phyloP scores from a whole-genome alignment of 2,888 invertebrate species.

The Parnassius apollo region DNA sequence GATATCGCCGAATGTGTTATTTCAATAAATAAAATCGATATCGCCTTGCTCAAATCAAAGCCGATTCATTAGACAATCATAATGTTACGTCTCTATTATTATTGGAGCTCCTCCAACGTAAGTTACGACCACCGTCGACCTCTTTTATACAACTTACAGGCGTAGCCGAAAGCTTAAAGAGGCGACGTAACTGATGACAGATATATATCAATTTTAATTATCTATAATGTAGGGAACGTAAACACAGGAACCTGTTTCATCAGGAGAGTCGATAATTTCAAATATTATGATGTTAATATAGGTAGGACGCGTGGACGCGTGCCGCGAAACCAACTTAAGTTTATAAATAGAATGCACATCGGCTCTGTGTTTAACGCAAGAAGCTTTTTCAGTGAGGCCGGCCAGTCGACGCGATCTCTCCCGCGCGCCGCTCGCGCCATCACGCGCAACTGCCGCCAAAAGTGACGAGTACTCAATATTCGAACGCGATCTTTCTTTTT shows the following conservation, averaged over 20 bases:
- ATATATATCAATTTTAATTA: constrained; percentile 42
- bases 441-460: constrained; percentile 49
- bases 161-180: constrained; percentile 33
- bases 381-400: constrained; percentile 68
- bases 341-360: constrained; percentile 79
- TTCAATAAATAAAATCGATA: constrained; percentile 60
- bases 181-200: constrained; percentile 33
- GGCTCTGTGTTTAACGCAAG: constrained; percentile 66
- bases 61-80: constrained; percentile 47
- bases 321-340: constrained; percentile 68
- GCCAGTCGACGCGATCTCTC: constrained; percentile 65
- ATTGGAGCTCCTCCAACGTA: constrained; percentile 64
- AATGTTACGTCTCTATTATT: constrained; percentile 55
- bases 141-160: constrained; percentile 35
- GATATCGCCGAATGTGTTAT: constrained; percentile 58
- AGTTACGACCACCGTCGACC: constrained; percentile 38
- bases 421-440: constrained; percentile 65
- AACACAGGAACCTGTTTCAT: constrained; percentile 56
- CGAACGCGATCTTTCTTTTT: constrained; percentile 42
- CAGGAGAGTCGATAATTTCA: constrained; percentile 72
- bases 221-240: constrained; percentile 38
- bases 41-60: constrained; percentile 37
- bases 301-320: constrained; percentile 57
- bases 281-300: constrained; percentile 69
- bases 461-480: constrained; percentile 51